Conservation (phyloP, 1,140 invertebrate species). For the Helicoverpa armigera region DNA sequence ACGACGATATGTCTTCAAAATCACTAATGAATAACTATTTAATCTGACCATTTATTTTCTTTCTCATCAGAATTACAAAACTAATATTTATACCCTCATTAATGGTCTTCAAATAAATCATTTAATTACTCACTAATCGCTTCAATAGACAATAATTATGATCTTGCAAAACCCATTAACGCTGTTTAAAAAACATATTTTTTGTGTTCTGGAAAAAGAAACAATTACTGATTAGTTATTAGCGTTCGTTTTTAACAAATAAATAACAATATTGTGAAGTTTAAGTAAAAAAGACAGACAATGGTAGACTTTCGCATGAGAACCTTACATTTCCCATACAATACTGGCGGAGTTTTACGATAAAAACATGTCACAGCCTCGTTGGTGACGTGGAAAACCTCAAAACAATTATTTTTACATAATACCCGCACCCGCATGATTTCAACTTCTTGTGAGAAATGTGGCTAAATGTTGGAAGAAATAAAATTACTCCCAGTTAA, state of each 20-base stretch:
- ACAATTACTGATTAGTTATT: constrained; percentile 35
- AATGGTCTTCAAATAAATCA: neutral
- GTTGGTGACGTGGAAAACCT: constrained; percentile 70
- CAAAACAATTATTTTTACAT: constrained; percentile 76
- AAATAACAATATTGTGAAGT: constrained; percentile 43
- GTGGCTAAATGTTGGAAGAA: neutral
- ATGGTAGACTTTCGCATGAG: constrained; percentile 82
- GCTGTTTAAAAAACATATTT: neutral
- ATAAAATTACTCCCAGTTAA: neutral
- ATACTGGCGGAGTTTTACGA: constrained; percentile 62
- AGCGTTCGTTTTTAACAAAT: constrained; percentile 39
- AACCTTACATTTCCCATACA: constrained; percentile 78
- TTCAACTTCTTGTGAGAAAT: constrained; percentile 6
- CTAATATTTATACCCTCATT: neutral
- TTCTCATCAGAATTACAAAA: too few species aligned
- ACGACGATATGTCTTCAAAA: neutral
- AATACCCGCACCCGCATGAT: constrained; percentile 70
- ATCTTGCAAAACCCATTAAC: neutral
- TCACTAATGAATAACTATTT: too few species aligned
- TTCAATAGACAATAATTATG: neutral
- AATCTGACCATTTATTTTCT: too few species aligned
- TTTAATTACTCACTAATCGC: neutral
- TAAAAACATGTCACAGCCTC: constrained; percentile 72
- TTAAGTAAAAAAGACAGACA: constrained; percentile 58
- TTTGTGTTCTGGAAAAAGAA: neutral